Base-by-base conservation (phyloP, 1,140 invertebrate genomes). In the Micrasema minimum region DNA sequence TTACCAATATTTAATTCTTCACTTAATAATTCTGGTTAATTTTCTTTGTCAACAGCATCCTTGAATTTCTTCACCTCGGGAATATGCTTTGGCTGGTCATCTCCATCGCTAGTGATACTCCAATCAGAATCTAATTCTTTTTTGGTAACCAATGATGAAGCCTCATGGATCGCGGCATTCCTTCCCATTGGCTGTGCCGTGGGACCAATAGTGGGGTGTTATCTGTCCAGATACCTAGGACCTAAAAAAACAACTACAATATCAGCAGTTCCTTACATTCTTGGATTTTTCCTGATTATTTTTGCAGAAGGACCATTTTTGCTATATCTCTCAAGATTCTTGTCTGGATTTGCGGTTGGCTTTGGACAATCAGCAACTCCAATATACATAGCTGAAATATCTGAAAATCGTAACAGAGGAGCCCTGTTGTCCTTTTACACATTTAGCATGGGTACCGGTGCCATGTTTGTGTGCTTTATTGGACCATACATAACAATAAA, bases 261-360 rank as follows among this genome's bases (percentile, higher is more conserved):
- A 10, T 73, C 77, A 7, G 72, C 66, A 7, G 16, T 78, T 23
- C 80, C 80, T 4, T 76, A 77, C 7, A 38, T 79, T 2, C 11
- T 72, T 1, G 76, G 77, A 12, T 79, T 78, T 37, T 22, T 82
- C 0, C 74, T 83, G 0, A 80, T 85, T 78, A 50, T 87, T 80
- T 69, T 77, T 81, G n/a, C 72, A 46, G 71, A 57, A 7, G 35
- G 57, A 20, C 72, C 72, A 5, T 35, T 22, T 2, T 71, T 69
- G 72, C 41, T 74, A 22, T 74, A 74, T 35, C n/a, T 69, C 9
- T 74, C 72, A 2, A 67, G 72, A 65, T 68, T 71, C 31, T 31
- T 71, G 26, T 74, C 69, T 20, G 72, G 72, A 18, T 23, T 74
- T 22, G 72, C 51, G 2, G 72, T 74, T 14, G 72, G 72, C 26